Conservation (phyloP, 2,797 vertebrate genomes). For the Poecilia gillii region DNA sequence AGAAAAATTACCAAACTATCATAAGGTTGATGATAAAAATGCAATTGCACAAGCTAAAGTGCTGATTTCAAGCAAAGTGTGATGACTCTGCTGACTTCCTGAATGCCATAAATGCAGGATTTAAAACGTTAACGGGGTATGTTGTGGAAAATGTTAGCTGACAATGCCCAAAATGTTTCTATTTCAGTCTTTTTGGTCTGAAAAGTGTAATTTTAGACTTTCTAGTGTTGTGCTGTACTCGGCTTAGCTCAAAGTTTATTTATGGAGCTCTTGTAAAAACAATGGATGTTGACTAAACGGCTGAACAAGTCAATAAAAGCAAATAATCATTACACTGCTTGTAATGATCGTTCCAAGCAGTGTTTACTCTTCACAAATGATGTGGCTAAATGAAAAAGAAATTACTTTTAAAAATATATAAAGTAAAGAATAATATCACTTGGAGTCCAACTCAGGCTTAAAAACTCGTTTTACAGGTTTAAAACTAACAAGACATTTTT, state of each 20-base stretch:
- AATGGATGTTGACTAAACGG: not conserved
- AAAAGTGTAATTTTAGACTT: slow-evolving; percentile 37
- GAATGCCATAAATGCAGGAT: not conserved
- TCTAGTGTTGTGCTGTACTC: not conserved
- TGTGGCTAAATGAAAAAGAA: not conserved
- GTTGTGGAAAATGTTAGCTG: slow-evolving; percentile 31
- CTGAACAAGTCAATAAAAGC: not conserved
- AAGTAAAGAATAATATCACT: not conserved
- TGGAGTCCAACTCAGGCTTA: too few relatives aligned
- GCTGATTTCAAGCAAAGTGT: slow-evolving; percentile 31
- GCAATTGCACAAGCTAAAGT: not conserved
- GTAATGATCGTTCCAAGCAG: not conserved
- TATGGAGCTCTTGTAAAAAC: not conserved
- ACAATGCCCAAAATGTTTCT: slow-evolving; percentile 11
- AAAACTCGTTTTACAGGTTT: too few relatives aligned
- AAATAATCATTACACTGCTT: not conserved
- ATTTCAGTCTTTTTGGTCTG: slow-evolving; percentile 27
- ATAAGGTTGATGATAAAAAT: not conserved
- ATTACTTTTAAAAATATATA: not conserved
- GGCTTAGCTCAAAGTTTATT: not conserved
- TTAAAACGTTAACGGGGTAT: slow-evolving; percentile 4
- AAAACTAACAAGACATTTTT: too few relatives aligned
- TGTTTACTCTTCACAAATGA: not conserved
- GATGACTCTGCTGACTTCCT: slow-evolving; percentile 26
- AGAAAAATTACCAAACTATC: not conserved